These are phyloP conservation scores for Cephalotes varians DNA, from an alignment of 2,888 invertebrate genomes.

Conservation along the genomic window DNA sequence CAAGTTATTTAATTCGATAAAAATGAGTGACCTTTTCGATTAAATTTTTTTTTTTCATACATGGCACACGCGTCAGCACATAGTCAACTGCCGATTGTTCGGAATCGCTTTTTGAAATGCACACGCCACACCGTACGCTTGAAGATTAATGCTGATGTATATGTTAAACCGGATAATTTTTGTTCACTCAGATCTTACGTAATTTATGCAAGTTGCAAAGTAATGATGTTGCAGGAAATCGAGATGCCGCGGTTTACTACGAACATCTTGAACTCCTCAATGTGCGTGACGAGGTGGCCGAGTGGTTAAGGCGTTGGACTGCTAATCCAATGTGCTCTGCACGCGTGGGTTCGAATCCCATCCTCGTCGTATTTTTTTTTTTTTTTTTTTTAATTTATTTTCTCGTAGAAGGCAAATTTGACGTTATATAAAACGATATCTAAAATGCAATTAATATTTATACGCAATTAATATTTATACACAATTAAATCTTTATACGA, in stretches of 20 bases:
- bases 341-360: slow-evolving; percentile 86
- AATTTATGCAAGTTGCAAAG: neutral
- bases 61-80: neutral
- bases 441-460: neutral
- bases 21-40: neutral
- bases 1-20: neutral
- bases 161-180: neutral
- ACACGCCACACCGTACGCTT: neutral
- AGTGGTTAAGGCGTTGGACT: slow-evolving; percentile 86
- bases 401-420: neutral
- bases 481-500: neutral
- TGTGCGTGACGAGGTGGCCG: slow-evolving; percentile 84
- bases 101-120: neutral
- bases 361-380: slow-evolving; percentile 63
- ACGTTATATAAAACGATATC: neutral
- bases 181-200: neutral
- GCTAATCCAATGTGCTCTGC: slow-evolving; percentile 86
- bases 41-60: neutral
- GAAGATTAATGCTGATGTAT: neutral
- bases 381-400: too few relatives aligned
- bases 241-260: neutral
- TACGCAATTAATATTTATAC: neutral
- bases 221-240: neutral
- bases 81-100: neutral
- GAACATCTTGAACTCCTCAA: neutral